Evolutionary conservation across 2,888 invertebrate genomes (phyloP), one percentile per base, ranked within the genome.

Genomic region (Chymomyza caudatula): DNA sequence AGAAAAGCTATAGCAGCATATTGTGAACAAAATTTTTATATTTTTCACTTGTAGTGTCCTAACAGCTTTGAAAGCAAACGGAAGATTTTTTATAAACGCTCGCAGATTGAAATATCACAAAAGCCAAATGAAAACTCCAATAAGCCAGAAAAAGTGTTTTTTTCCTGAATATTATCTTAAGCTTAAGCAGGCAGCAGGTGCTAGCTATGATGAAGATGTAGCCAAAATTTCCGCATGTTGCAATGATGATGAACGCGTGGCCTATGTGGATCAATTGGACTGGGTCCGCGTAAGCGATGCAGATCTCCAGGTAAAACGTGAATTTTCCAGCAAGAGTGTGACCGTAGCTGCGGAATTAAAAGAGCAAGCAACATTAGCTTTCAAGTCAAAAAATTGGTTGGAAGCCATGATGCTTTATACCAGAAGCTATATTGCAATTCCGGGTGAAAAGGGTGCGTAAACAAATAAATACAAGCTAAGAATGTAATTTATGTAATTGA

Each of bases 361-460:
- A 90, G 92, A 93, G 76, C 92, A 92, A 65, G 96, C 96, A 2
- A 96, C 96, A 85, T 91, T 92, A 67, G 93, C 93, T 4, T 96
- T 96, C 78, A 94, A 93, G 74, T 92, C 92, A 76, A 94, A 94
- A 60, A 93, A 95, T 74, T 95, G 94, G 92, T 86, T 89, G 29
- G 92, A 92, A 76, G 95, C 96, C 1, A 90, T 96, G 87, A 91
- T 93, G 37, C 88, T 93, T 51, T 97, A 96, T 89, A 94, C 93
- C 66, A 92, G 92, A 77, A 94, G 94, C 73, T 94, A 95, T 85
- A 89, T 94, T 22, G 90, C 92, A 57, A 92, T 94, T 87, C 95
- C 96, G 11, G 92, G 92, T 65, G 92, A 93, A 77, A 92, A 93
- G 90, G 93, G 96, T 95, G 91, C 53, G 71, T 58, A 13, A 0